Evolutionary conservation across 2,113 vertebrate genomes (phyloP), one percentile per base, ranked within the genome.

Genomic region (Aspiorhynchus laticeps): DNA sequence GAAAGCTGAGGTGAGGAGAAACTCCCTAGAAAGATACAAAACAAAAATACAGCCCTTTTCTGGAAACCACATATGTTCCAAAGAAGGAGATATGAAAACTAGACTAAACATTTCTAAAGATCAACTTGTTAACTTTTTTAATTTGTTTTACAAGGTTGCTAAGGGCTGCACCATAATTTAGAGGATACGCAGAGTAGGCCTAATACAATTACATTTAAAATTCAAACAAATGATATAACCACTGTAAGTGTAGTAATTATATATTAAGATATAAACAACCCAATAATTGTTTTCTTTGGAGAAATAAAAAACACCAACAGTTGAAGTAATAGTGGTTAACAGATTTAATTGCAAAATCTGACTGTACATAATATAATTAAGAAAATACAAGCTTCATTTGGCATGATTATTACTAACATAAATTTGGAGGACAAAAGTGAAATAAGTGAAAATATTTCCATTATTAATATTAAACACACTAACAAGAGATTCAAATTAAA

Each of bases 351-450:
- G 21, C 17, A 43, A 63, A 31, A 21, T 21, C 26, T 53, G 48
- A 61, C 15, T 61, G 4, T 63, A 85, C 26, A 83, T 24, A 61
- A n/a, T 24, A n/a, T 41, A 41, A n/a, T 41, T 56, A 46, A 9
- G 17, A 41, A 26, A 46, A 46, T 46, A n/a, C 56, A 65, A 63
- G 59, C 11, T 69, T 69, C 17, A 69, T 83, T 83, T 83, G 80
- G 80, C 80, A 48, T 83, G 1, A 67, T 80, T 80, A 43, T 65
- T 65, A 46, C 78, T 8, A 9, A 82, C 9, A 82, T 21, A 7
- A 9, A 46, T 82, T n/a, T 48, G 10, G 43, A 69, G 2, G 17
- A 33, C 7, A 26, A 67, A 24, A n/a, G 8, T 26, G 4, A 43
- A 53, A 19, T 19, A 51, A 56, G 7, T 36, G 10, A n/a, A 31